Percentiles rank a stretch among this genome's conserved stretches.
Conservation (phyloP, 2,888 invertebrate species). For the Ashinkailepas kermadecensis region DNA sequence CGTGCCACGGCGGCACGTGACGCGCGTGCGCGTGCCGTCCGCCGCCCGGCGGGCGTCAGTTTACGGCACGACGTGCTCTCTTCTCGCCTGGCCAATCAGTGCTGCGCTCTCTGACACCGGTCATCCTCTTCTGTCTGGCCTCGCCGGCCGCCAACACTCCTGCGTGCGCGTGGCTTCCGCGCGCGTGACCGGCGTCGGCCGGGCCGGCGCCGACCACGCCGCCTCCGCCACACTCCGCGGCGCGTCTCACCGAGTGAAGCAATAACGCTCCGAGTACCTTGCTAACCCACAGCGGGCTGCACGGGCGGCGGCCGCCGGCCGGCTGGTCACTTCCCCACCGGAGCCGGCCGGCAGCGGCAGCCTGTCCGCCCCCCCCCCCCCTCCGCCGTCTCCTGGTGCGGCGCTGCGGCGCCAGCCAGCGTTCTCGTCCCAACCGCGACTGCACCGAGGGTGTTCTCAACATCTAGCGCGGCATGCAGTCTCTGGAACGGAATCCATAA, state of each 20-base stretch:
- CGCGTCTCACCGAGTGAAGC: conserved; percentile 31
- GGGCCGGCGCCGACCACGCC: background rate
- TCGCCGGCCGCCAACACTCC: background rate
- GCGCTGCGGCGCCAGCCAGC: background rate
- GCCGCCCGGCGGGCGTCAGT: conserved; percentile 23
- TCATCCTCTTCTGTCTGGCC: background rate
- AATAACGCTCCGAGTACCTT: conserved; percentile 30
- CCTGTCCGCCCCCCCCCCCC: background rate
- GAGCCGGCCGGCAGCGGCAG: background rate
- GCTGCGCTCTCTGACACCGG: background rate
- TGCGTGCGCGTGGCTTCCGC: background rate
- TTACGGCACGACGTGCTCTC: conserved; percentile 19
- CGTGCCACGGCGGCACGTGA: background rate
- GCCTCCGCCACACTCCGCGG: background rate
- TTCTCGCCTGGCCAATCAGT: background rate
- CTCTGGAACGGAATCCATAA: conserved; percentile 12
- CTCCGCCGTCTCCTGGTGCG: background rate
- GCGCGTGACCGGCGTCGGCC: background rate
- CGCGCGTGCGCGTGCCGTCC: conserved; percentile 25
- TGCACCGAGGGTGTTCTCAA: too few species aligned
- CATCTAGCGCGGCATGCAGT: background rate
- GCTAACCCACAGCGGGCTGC: conserved; percentile 25
- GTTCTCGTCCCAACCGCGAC: too few species aligned
- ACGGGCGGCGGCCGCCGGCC: conserved; percentile 27
- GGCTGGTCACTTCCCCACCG: conserved; percentile 27